Percentiles rank a stretch among this genome's conserved stretches.
Conservation (phyloP, 2,113 vertebrate genomes). For the Dicrurus megarhynchus region DNA sequence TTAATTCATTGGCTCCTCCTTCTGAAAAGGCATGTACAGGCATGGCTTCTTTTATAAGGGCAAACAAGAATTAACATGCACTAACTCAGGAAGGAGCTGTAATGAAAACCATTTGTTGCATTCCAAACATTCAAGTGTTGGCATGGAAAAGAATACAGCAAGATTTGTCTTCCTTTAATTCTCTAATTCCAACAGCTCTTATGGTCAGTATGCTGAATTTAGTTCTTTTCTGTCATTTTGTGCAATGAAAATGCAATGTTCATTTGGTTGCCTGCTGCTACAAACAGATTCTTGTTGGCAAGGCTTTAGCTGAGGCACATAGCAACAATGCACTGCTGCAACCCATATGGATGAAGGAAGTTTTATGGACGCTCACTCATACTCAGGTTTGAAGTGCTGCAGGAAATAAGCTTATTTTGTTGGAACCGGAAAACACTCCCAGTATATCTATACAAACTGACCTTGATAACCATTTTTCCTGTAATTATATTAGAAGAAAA, state of each 20-base stretch:
- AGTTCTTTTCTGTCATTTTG: not conserved
- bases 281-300: not conserved
- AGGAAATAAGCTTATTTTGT: constrained; percentile 33
- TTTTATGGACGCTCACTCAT: not conserved
- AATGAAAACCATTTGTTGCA: constrained; percentile 36
- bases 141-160: not conserved
- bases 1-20: not conserved
- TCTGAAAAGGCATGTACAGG: not conserved
- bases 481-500: constrained; percentile 22
- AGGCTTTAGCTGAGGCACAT: not conserved
- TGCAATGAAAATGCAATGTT: not conserved
- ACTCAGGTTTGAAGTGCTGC: not conserved
- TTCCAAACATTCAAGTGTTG: not conserved
- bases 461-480: constrained; percentile 50
- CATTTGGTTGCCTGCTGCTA: not conserved
- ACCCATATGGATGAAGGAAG: not conserved
- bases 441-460: constrained; percentile 28
- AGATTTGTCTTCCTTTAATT: constrained; percentile 2
- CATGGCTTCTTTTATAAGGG: not conserved
- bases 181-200: not conserved
- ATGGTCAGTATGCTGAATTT: not conserved
- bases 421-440: constrained; percentile 50
- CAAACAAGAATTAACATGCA: constrained; percentile 29
- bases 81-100: not conserved
- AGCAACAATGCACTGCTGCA: not conserved